Evolutionary conservation across 2,888 invertebrate genomes (phyloP), one percentile per base, ranked within the genome.

Genomic region (Caenorhabditis sp.): DNA sequence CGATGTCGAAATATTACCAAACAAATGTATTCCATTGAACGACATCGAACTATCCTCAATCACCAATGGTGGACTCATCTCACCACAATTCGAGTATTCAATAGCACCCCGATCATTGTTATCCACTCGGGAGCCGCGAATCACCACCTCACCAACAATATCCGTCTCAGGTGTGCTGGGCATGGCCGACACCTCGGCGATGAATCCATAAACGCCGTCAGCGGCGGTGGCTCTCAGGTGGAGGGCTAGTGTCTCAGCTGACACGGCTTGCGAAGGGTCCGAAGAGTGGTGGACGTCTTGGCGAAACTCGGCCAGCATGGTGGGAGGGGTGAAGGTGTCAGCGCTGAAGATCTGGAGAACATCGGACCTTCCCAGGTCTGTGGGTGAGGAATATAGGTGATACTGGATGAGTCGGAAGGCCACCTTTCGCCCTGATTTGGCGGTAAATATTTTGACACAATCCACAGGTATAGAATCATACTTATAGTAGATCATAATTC

Each of bases 381-480:
- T 78, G 8, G 77, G 78, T 0, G 80, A 79, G 0, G 70, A 76
- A 63, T 87, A 87, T 23, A 87, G 68, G 59, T 87, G 84, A 23
- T 81, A 93, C 84, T 96, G 95, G 26, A 96, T 90, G 57, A 97
- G 90, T 71, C 96, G 83, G 63, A 88, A 86, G 0, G 87, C 85
- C 20, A 88, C 61, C 27, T 77, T 78, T 58, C 84, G 76, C 3
- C 93, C 92, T 74, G 92, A 92, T 73, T 95, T 93, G 66, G 93
- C 4, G 43, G 14, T 93, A 88, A 99, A 95, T 81, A 97, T 95
- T 89, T 99, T 99, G 0, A 97, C 94, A 88, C 97, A 99, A 88
- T 97, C 97, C 0, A 96, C 94, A 0, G 96, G 94, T 88, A 93
- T 92, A 83, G 95, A 95, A 86, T 95, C 95, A 86, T 99, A 99